Percentiles rank a stretch among this genome's conserved stretches.
These are phyloP conservation scores for Isichthys henryi DNA, from an alignment of 2,113 vertebrate genomes.

Conservation along the genomic window DNA sequence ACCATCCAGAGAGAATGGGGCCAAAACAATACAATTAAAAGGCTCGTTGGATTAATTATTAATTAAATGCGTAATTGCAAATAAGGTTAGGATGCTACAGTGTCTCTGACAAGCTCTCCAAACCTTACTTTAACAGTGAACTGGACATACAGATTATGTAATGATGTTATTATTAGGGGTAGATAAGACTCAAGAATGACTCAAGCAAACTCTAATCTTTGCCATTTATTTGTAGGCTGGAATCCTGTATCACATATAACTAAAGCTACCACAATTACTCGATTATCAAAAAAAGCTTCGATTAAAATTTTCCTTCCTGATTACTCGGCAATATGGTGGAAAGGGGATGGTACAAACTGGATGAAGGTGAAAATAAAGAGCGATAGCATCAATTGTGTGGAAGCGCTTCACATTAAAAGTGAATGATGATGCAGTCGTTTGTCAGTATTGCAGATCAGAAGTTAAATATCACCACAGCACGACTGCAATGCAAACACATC, in stretches of 20 bases:
- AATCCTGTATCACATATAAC: neutral
- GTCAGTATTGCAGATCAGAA: no score
- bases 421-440: no score
- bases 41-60: constrained; percentile 45
- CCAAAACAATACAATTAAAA: constrained; percentile 54
- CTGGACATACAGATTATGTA: neutral
- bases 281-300: neutral
- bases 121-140: constrained; percentile 10
- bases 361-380: neutral
- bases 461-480: no score
- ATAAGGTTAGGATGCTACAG: constrained; percentile 26
- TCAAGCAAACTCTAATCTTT: neutral
- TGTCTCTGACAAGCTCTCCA: constrained; percentile 20
- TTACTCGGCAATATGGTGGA: neutral
- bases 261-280: neutral
- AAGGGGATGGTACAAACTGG: neutral
- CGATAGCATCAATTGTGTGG: no score
- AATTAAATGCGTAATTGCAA: constrained; percentile 50
- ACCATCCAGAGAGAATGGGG: constrained; percentile 35
- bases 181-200: neutral
- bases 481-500: no score
- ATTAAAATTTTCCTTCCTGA: neutral
- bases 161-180: neutral
- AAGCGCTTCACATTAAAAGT: no score
- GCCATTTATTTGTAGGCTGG: neutral